Percentiles rank a stretch among this genome's conserved stretches.
These are phyloP conservation scores for Meandrina meandrites DNA, from an alignment of 92 coral and sea anemone species.

Conservation along the genomic window DNA sequence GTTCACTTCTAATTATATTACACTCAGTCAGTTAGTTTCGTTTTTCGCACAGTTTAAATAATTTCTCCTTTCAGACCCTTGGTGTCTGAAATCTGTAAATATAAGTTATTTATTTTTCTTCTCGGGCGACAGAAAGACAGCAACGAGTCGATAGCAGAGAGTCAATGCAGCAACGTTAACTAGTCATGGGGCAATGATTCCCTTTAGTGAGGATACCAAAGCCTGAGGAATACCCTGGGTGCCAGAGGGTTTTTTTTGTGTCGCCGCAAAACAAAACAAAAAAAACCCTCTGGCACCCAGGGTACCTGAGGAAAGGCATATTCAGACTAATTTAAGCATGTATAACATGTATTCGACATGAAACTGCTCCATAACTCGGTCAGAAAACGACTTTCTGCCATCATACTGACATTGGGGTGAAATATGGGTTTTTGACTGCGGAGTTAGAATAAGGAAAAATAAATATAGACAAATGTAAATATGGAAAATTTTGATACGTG, in stretches of 20 bases:
- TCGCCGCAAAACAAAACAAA: too few relatives aligned
- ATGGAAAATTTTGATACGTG: conserved; percentile 22
- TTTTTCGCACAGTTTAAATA: background rate
- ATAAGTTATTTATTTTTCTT: background rate
- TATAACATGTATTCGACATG: background rate
- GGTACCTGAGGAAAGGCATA: background rate
- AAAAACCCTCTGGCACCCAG: too few relatives aligned
- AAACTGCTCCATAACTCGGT: background rate
- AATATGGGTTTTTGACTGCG: background rate
- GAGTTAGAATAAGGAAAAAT: background rate
- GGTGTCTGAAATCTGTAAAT: background rate
- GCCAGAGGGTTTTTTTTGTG: too few relatives aligned
- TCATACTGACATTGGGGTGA: background rate
- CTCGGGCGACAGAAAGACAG: background rate
- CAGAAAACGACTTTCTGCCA: background rate
- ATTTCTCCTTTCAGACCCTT: background rate
- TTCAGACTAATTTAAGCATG: background rate
- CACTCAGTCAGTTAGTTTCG: background rate
- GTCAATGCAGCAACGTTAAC: background rate
- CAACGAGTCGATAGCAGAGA: background rate
- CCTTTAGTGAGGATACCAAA: background rate
- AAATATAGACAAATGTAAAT: conserved; percentile 32
- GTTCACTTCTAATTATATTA: background rate
- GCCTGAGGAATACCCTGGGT: too few relatives aligned
- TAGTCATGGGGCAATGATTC: background rate